Evolutionary conservation across 2,888 invertebrate species (phyloP).

Genomic region (Agrilus biguttatus): DNA sequence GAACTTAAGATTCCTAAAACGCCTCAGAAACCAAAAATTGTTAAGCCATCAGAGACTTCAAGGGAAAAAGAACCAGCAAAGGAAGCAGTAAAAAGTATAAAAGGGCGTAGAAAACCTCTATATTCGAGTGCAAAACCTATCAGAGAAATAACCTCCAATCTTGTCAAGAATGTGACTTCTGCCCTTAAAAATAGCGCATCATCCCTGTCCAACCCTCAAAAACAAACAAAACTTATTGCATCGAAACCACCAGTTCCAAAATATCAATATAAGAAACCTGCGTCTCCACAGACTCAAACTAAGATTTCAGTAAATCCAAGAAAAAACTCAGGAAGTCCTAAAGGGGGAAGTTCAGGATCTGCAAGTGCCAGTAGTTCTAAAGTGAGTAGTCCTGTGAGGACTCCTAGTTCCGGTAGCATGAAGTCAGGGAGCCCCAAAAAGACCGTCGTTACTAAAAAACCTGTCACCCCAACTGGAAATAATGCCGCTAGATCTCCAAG

Average conservation of each 20-base stretch:
- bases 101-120: slow-evolving; percentile 54
- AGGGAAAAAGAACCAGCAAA: slow-evolving; percentile 25
- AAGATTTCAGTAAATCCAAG: too few relatives aligned
- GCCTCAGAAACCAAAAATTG: slow-evolving; percentile 42
- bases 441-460: slow-evolving; percentile 6
- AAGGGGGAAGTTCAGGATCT: too few relatives aligned
- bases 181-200: slow-evolving; percentile 11
- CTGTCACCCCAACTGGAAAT: neutral
- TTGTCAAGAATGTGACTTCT: slow-evolving; percentile 24
- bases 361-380: too few relatives aligned
- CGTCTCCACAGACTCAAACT: too few relatives aligned
- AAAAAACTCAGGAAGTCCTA: too few relatives aligned
- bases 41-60: slow-evolving; percentile 35
- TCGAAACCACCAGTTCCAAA: neutral
- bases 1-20: slow-evolving; percentile 17
- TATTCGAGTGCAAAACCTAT: slow-evolving; percentile 33
- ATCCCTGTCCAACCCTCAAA: neutral
- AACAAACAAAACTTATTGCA: neutral
- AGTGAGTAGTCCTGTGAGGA: too few relatives aligned
- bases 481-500: neutral
- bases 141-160: slow-evolving; percentile 22
- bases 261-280: too few relatives aligned
- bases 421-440: slow-evolving; percentile 7
- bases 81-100: slow-evolving; percentile 20
- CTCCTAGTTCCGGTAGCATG: neutral